phyloP scores from a whole-genome alignment of 2,888 invertebrate species.

The Hypomecis atomaria region DNA sequence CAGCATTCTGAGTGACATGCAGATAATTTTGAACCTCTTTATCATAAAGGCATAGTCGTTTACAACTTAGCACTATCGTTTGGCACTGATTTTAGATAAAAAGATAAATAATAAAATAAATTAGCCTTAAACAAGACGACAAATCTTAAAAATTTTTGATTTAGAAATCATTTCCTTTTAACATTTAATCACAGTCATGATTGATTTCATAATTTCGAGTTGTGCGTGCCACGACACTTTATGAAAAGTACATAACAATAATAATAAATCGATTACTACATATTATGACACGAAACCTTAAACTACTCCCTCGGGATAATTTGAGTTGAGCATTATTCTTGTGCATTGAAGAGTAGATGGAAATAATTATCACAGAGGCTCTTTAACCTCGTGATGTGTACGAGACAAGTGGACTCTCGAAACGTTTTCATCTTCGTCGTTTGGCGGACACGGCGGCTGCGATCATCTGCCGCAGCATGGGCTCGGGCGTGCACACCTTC shows the following conservation, averaged over 20 bases:
- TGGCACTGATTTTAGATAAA: conserved; percentile 75
- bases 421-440: conserved; percentile 87
- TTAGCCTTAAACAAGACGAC: conserved; percentile 69
- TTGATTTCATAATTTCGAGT: conserved; percentile 69
- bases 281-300: conserved; percentile 83
- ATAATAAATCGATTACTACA: conserved; percentile 74
- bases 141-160: conserved; percentile 62
- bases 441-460: conserved; percentile 90
- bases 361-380: conserved; percentile 72
- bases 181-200: conserved; percentile 81
- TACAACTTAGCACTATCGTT: conserved; percentile 82
- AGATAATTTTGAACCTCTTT: conserved; percentile 71
- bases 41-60: conserved; percentile 76
- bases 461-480: conserved; percentile 95
- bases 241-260: conserved; percentile 66
- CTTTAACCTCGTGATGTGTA: conserved; percentile 68
- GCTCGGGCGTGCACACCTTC: conserved; percentile 94
- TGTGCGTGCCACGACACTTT: conserved; percentile 77
- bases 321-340: conserved; percentile 84
- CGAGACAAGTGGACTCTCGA: conserved; percentile 53
- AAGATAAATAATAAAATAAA: conserved; percentile 68
- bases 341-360: conserved; percentile 79
- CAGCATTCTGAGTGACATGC: conserved; percentile 64
- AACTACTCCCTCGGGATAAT: conserved; percentile 79
- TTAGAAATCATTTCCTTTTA: conserved; percentile 70